These are phyloP conservation scores for Mamestra configurata DNA, from an alignment of 1,140 invertebrate genomes.

Conservation along the genomic window DNA sequence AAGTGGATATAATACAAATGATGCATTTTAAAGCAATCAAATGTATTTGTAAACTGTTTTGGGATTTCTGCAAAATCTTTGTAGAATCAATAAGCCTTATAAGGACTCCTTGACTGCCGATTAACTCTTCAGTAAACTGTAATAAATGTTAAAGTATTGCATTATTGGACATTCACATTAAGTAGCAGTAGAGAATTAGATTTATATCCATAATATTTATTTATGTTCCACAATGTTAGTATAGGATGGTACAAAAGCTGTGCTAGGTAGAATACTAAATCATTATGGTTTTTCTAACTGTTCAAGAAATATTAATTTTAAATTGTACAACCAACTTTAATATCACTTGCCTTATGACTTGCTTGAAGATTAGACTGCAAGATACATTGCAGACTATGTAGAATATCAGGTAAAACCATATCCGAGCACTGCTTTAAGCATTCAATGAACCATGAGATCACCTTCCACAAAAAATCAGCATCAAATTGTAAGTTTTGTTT, in stretches of 20 bases:
- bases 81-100: conserved; percentile 67
- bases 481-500: conserved; percentile 76
- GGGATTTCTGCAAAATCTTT: conserved; percentile 56
- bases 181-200: too few species aligned
- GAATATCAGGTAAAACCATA: conserved; percentile 77
- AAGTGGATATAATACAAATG: conserved; percentile 61
- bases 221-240: too few species aligned
- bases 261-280: too few species aligned
- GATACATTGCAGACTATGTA: conserved; percentile 78
- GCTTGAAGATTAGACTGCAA: conserved; percentile 67
- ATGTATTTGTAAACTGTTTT: conserved; percentile 70
- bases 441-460: conserved; percentile 75
- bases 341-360: conserved; percentile 66
- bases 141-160: conserved; percentile 55
- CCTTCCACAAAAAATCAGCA: conserved; percentile 65
- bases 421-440: conserved; percentile 77
- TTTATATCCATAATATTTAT: too few species aligned
- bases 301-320: too few species aligned
- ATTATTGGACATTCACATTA: background rate
- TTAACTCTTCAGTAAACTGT: conserved; percentile 75
- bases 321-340: background rate
- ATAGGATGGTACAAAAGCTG: too few species aligned
- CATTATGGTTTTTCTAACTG: too few species aligned
- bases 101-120: conserved; percentile 72
- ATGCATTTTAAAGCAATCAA: conserved; percentile 75